Base-by-base conservation (phyloP, 2,888 invertebrate genomes). In the Eupithecia subfuscata region DNA sequence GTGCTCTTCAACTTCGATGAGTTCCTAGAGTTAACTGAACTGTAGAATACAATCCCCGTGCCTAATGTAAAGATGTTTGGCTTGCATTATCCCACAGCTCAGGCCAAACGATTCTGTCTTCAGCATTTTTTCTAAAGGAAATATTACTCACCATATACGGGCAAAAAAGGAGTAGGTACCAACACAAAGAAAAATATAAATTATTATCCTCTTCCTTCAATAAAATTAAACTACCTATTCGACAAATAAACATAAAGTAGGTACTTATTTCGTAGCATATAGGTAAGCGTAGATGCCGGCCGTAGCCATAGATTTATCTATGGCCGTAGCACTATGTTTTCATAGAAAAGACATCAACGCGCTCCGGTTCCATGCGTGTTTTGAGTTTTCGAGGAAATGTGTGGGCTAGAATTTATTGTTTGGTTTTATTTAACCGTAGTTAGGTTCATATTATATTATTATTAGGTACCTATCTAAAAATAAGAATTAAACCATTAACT, bases 271-370 rank as follows among this genome's bases (percentile, higher is more conserved):
- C n/a, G 52, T 56, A 56, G 52, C 48, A n/a, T 16, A 16, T 48
- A n/a, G 5, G 34, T n/a, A 48, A 7, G 6, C 45, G 45, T 16
- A 48, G 45, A 18, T 7, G 45, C 45, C n/a, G n/a, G n/a, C n/a
- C n/a, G n/a, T n/a, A n/a, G n/a, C n/a, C n/a, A n/a, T n/a, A n/a
- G n/a, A n/a, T n/a, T n/a, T n/a, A n/a, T n/a, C n/a, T n/a, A n/a
- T n/a, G n/a, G n/a, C n/a, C 48, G 48, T 48, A 48, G 48, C 48
- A 22, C n/a, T 56, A 22, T 11, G 22, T 69, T 69, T 71, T 76
- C 71, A 69, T 74, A 71, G 74, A 71, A 76, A 74, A 76, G 76
- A 76, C 18, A 45, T 76, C 65, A 76, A 76, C 76, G 76, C 76
- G 76, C 74, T 74, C n/a, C 8, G 5, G 22, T 25, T 34, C 16